Percentiles rank a stretch among this genome's conserved stretches.
These are phyloP conservation scores for Ptychochromis oligacanthus DNA, from an alignment of 2,113 vertebrate genomes.

Conservation along the genomic window DNA sequence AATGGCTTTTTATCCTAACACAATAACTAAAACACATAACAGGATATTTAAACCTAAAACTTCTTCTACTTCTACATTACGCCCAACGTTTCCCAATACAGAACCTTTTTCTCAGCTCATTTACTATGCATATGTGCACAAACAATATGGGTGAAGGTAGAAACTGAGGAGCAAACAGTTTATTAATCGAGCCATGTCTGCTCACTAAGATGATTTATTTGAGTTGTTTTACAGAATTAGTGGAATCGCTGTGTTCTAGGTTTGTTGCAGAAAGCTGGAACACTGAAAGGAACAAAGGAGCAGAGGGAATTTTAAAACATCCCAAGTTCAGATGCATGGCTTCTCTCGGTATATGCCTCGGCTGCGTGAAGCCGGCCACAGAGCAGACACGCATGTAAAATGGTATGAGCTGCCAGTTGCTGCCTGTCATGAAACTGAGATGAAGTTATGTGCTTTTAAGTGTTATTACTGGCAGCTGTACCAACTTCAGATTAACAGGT, in stretches of 20 bases:
- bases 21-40: background rate
- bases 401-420: background rate
- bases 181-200: background rate
- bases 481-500: background rate
- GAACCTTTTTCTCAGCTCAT: conserved; percentile 21
- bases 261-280: conserved; percentile 33
- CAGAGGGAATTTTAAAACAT: conserved; percentile 40
- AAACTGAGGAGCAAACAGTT: background rate
- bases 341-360: conserved; percentile 19
- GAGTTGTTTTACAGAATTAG: conserved; percentile 44
- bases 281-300: conserved; percentile 13
- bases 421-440: background rate
- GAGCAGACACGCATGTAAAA: background rate
- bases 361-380: conserved; percentile 24
- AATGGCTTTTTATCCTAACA: background rate
- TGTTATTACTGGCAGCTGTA: background rate
- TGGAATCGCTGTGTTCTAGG: conserved; percentile 20
- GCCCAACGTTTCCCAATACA: background rate
- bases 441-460: background rate
- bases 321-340: conserved; percentile 38
- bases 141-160: conserved; percentile 9
- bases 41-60: background rate
- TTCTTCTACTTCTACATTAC: background rate
- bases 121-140: background rate
- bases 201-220: conserved; percentile 40